Evolutionary conservation across 2,888 invertebrate species (phyloP).

Genomic region (Schizaphis graminum): DNA sequence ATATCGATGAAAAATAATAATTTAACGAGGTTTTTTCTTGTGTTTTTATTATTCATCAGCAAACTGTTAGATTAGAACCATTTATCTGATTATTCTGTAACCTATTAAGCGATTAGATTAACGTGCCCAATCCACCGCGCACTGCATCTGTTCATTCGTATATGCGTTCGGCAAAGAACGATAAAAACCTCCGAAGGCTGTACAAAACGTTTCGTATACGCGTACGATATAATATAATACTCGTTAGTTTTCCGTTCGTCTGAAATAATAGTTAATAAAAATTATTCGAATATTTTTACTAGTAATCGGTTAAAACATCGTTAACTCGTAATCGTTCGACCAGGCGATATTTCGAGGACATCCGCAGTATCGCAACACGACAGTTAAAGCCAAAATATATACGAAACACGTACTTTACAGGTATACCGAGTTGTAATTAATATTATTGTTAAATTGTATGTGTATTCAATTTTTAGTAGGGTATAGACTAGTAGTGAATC

Average conservation of each 20-base stretch:
- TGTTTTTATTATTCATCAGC: conserved; percentile 40
- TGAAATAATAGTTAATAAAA: not conserved
- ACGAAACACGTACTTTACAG: not conserved
- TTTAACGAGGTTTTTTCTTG: conserved; percentile 46
- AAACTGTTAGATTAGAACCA: conserved; percentile 35
- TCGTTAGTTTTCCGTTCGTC: not conserved
- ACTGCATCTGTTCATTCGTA: conserved; percentile 15
- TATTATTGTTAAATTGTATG: not conserved
- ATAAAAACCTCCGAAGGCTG: conserved; percentile 11
- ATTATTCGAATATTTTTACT: not conserved
- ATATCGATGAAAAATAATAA: not conserved
- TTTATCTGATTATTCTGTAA: conserved; percentile 60
- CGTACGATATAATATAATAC: not conserved
- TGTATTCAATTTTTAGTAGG: not conserved
- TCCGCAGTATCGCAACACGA: not conserved
- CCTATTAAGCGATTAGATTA: conserved; percentile 61
- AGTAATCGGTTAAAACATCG: not conserved
- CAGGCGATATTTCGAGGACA: not conserved
- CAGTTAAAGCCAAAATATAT: not conserved
- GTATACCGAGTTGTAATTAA: not conserved
- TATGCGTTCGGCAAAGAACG: conserved; percentile 34
- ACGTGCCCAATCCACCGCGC: not conserved
- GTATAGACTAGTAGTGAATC: not conserved
- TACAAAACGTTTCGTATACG: not conserved
- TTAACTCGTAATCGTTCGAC: not conserved